Base-by-base conservation (phyloP, 2,113 vertebrate genomes). In the Jaculus jaculus region DNA sequence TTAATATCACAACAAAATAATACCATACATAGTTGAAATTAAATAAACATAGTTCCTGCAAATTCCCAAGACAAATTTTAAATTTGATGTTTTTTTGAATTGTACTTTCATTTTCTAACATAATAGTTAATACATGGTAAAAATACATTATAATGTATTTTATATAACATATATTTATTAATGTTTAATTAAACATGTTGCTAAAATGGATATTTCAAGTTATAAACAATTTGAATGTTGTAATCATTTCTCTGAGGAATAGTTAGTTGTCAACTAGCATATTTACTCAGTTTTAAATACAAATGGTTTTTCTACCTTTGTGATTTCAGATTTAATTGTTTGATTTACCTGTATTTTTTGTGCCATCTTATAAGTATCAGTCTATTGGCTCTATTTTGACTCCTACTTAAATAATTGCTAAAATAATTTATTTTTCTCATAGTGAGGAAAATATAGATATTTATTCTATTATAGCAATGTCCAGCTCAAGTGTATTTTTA, bases 191-290 rank as follows among this genome's bases (percentile, higher is more conserved):
- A 73, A 74, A 24, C 7, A 39, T 17, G 51, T 84, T 80, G 20
- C 85, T 61, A 88, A 58, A 85, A 54, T 28, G 79, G 21, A 85
- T 69, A 13, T 94, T 95, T 94, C 32, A 18, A 26, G 71, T 26
- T 75, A 24, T 71, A 94, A 87, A 71, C 15, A 71, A 74, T 87
- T 69, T 73, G 15, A 89, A 74, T 92, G 90, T 81, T 87, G 17
- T 30, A 66, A 80, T 94, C 42, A 89, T 16, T 89, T 78, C 95
- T 92, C 61, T 79, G n/a, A 78, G n/a, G 39, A 78, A 94, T 90
- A 85, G 69, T n/a, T 10, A 42, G n/a, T 93, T 94, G 77, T 78
- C 34, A 80, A 32, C 32, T 82, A 86, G 26, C 15, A 68, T 30
- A 71, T 63, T 75, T 92, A 75, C 95, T 87, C 37, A 63, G 28